Evolutionary conservation across 2,888 invertebrate species (phyloP).

Genomic region (Itoplectis maculator): DNA sequence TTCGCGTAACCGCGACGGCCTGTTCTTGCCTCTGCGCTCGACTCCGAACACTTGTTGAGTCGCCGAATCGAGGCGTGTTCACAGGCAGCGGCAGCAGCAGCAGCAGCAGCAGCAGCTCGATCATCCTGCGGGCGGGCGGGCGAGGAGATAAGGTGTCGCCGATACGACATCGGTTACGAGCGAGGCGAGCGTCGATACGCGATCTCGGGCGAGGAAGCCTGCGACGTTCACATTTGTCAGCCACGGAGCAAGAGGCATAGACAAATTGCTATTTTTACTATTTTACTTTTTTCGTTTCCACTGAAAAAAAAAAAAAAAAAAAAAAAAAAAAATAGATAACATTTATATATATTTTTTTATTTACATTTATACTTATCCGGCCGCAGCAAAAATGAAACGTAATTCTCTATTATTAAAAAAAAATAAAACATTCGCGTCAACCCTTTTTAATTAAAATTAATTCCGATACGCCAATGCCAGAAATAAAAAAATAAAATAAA

Average conservation of each 20-base stretch:
- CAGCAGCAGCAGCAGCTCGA: no score
- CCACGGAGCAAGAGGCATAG: no score
- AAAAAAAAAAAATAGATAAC: no score
- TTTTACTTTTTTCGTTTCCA: no score
- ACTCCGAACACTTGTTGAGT: slow-evolving; percentile 80
- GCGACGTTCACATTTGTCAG: background rate
- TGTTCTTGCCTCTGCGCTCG: slow-evolving; percentile 42
- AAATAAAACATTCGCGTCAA: no score
- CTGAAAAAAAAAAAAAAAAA: background rate
- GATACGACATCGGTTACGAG: slow-evolving; percentile 14
- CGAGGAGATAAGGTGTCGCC: slow-evolving; percentile 16
- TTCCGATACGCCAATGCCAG: slow-evolving; percentile 71
- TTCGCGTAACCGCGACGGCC: slow-evolving; percentile 41
- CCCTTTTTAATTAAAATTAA: slow-evolving; percentile 63
- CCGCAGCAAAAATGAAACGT: background rate
- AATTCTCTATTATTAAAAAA: background rate
- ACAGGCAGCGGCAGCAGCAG: no score
- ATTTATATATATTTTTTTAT: no score
- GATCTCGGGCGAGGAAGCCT: background rate
- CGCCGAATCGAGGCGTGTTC: slow-evolving; percentile 62
- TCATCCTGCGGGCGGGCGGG: slow-evolving; percentile 19
- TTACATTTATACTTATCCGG: slow-evolving; percentile 1
- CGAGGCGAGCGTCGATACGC: slow-evolving; percentile 23
- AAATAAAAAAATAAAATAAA: slow-evolving; percentile 68
- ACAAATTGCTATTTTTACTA: no score